These are phyloP conservation scores for Drosophila gaucha DNA, from an alignment of 2,888 invertebrate genomes.

Conservation along the genomic window DNA sequence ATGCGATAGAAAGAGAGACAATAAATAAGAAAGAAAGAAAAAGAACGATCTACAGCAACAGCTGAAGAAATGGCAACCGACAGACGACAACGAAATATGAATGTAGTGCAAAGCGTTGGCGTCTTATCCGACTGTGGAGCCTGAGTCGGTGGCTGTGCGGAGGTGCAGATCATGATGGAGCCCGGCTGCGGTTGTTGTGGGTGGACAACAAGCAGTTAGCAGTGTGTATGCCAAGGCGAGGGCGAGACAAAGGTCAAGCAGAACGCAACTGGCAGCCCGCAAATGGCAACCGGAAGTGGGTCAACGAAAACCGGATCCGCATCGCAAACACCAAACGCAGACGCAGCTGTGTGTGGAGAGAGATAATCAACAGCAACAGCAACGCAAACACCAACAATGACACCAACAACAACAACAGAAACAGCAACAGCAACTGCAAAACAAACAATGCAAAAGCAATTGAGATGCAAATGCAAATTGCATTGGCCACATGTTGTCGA, in stretches of 20 bases:
- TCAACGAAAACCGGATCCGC: constrained; percentile 82
- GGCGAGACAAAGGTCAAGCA: constrained; percentile 71
- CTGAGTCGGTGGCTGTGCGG: constrained; percentile 1
- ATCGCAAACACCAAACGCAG: constrained; percentile 52
- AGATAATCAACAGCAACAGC: constrained; percentile 46
- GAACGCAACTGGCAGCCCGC: constrained; percentile 49
- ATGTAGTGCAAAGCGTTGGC: constrained; percentile 77
- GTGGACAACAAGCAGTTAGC: constrained; percentile 42
- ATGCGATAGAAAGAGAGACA: constrained; percentile 41
- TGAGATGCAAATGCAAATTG: constrained; percentile 80
- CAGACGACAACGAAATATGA: constrained; percentile 53
- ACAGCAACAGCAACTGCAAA: constrained; percentile 45
- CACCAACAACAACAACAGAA: constrained; percentile 31
- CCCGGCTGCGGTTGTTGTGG: constrained; percentile 34
- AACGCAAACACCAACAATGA: constrained; percentile 25
- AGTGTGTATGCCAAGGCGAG: constrained; percentile 45
- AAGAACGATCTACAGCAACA: constrained; percentile 34
- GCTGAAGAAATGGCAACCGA: constrained; percentile 42
- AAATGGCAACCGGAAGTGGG: constrained; percentile 80
- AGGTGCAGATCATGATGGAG: constrained; percentile 23
- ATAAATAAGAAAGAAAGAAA: constrained; percentile 27
- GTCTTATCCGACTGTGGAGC: constrained; percentile 36
- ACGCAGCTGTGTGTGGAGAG: constrained; percentile 72
- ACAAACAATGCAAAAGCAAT: constrained; percentile 76
- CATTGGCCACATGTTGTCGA: constrained; percentile 59